Base-by-base conservation (phyloP, 2,888 invertebrate genomes). In the Phasia obesa region DNA sequence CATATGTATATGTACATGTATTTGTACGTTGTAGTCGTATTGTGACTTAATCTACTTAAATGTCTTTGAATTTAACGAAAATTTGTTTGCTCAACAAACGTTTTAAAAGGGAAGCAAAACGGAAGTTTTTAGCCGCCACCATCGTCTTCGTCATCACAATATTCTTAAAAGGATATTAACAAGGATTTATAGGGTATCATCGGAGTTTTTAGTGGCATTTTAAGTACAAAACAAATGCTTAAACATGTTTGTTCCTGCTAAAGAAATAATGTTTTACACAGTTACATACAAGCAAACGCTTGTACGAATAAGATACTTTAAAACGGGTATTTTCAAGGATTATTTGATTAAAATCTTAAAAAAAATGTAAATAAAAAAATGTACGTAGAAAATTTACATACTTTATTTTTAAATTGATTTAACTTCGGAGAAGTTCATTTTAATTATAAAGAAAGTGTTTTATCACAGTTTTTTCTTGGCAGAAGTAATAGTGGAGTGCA, bases 11-110 rank as follows among this genome's bases (percentile, higher is more conserved):
- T n/a, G n/a, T n/a, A n/a, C n/a, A n/a, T n/a, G n/a, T n/a, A n/a
- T n/a, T n/a, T n/a, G 55, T 42, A 27, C 35, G 49, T 47, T 77
- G 67, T 59, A 71, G 81, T 71, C 53, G 76, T 38, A 44, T 81
- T 85, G 84, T 79, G 84, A 77, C 84, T 85, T 86, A 86, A 86
- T 86, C 86, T 85, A 86, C 85, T 86, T 86, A 85, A 86, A 86
- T 82, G 85, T 82, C 85, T 86, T 85, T 83, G 84, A 82, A 78
- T 85, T 84, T 84, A 81, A 84, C 79, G 78, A 83, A 83, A 83
- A 83, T 83, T 79, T 83, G 83, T 79, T 83, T 83, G 71, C 75
- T 69, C 69, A 49, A 51, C 69, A 81, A 77, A 78, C 82, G 74
- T 69, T 77, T 64, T 9, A 49, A 64, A 65, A 47, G 31, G 42